Evolutionary conservation across 2,888 invertebrate species (phyloP).

Genomic region (Altica lythri): DNA sequence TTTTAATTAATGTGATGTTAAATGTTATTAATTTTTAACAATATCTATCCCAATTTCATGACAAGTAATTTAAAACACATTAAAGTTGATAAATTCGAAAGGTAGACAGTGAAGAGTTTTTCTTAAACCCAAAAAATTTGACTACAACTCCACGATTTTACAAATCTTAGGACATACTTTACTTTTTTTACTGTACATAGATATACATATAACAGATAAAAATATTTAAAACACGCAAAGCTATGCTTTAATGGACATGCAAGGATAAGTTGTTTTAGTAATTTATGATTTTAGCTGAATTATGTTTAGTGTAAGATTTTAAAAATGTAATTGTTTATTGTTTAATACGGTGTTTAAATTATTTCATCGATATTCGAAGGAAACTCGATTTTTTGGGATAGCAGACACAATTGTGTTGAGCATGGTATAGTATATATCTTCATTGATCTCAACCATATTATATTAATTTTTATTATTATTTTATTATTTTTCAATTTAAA

Average conservation of each 20-base stretch:
- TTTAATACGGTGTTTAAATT: constrained; percentile 45
- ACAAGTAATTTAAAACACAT: too few relatives aligned
- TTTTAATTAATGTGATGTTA: too few relatives aligned
- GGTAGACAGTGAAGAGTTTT: too few relatives aligned
- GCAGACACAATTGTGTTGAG: constrained; percentile 23
- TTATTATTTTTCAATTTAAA: too few relatives aligned
- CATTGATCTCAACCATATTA: too few relatives aligned
- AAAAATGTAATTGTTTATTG: constrained; percentile 52
- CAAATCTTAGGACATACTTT: background rate
- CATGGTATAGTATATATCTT: constrained; percentile 2
- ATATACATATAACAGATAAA: background rate
- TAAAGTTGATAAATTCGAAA: too few relatives aligned
- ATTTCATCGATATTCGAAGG: constrained; percentile 26
- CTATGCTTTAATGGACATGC: constrained; percentile 41
- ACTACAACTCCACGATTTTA: background rate
- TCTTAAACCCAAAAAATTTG: background rate
- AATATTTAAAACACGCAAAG: constrained; percentile 18
- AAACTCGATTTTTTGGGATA: constrained; percentile 17
- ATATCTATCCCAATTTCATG: too few relatives aligned
- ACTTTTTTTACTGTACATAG: background rate
- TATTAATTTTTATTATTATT: too few relatives aligned
- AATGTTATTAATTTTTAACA: too few relatives aligned
- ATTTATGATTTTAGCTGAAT: constrained; percentile 45
- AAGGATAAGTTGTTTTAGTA: constrained; percentile 49
- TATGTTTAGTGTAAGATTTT: constrained; percentile 54